phyloP scores from a whole-genome alignment of 2,797 vertebrate species.

The Synaphobranchus kaupii region DNA sequence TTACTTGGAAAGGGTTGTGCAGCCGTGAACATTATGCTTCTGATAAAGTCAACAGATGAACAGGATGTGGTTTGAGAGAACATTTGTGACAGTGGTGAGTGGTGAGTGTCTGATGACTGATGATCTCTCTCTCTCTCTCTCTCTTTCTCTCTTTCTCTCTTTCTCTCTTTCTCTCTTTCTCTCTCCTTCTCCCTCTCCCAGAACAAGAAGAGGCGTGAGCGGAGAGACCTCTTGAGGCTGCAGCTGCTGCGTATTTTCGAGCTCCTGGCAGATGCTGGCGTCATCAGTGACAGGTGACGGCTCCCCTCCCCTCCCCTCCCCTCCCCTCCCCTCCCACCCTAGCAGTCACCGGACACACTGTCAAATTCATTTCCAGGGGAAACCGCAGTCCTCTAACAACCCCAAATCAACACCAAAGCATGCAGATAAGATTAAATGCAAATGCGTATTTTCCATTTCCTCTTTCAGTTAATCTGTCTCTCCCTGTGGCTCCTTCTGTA shows the following conservation, averaged over 20 bases:
- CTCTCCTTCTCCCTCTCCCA: constrained; percentile 53
- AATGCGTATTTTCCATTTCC: neutral
- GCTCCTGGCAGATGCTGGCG: constrained; percentile 93
- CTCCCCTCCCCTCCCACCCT: neutral
- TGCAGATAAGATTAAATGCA: neutral
- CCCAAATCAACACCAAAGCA: neutral
- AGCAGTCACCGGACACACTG: neutral
- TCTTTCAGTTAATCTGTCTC: constrained; percentile 8
- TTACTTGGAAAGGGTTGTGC: neutral
- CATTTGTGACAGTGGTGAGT: neutral
- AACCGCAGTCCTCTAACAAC: neutral
- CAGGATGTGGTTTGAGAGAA: neutral
- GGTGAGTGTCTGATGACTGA: neutral
- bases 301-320: neutral
- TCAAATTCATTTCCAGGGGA: too few species aligned
- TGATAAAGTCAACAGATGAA: neutral
- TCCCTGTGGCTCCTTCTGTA: neutral
- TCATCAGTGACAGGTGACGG: constrained; percentile 96
- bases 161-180: neutral
- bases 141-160: neutral
- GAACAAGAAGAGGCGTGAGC: constrained; percentile 97
- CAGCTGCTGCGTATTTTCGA: constrained; percentile 96
- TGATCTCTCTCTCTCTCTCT: too few species aligned
- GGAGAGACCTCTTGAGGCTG: constrained; percentile 89
- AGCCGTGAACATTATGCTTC: neutral